Conservation (phyloP, 2,888 invertebrate genomes). For the Thecophora atra region DNA sequence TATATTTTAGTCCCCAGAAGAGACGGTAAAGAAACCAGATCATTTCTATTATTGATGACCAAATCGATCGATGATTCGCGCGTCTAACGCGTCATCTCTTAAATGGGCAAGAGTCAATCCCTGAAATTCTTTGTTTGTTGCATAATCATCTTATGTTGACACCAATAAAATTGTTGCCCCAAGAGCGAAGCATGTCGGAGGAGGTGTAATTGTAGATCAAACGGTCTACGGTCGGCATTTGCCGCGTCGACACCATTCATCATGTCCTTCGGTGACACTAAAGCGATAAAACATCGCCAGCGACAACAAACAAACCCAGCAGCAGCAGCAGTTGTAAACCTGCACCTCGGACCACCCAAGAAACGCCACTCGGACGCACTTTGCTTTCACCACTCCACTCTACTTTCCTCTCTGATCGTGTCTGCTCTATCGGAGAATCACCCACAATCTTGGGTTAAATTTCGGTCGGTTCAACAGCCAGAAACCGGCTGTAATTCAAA, state of each 20-base stretch:
- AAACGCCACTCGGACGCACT: slow-evolving; percentile 10
- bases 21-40: neutral
- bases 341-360: slow-evolving; percentile 16
- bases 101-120: neutral
- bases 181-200: neutral
- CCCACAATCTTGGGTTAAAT: slow-evolving; percentile 49
- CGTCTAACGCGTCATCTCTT: neutral
- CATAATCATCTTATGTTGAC: slow-evolving; percentile 19
- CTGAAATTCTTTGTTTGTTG: slow-evolving; percentile 27
- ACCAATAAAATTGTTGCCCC: slow-evolving; percentile 16
- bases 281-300: slow-evolving; percentile 20
- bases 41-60: slow-evolving; percentile 24
- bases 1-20: too few relatives aligned
- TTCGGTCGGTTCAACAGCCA: slow-evolving; percentile 45
- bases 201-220: slow-evolving; percentile 20
- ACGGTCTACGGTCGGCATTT: neutral
- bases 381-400: slow-evolving; percentile 12
- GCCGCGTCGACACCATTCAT: slow-evolving; percentile 24
- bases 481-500: slow-evolving; percentile 16
- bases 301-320: slow-evolving; percentile 17
- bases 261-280: slow-evolving; percentile 27
- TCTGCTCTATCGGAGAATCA: too few relatives aligned
- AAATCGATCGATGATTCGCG: neutral
- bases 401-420: too few relatives aligned
- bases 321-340: slow-evolving; percentile 10